Evolutionary conservation across 2,113 vertebrate genomes (phyloP).

Genomic region (Pygoscelis adeliae): DNA sequence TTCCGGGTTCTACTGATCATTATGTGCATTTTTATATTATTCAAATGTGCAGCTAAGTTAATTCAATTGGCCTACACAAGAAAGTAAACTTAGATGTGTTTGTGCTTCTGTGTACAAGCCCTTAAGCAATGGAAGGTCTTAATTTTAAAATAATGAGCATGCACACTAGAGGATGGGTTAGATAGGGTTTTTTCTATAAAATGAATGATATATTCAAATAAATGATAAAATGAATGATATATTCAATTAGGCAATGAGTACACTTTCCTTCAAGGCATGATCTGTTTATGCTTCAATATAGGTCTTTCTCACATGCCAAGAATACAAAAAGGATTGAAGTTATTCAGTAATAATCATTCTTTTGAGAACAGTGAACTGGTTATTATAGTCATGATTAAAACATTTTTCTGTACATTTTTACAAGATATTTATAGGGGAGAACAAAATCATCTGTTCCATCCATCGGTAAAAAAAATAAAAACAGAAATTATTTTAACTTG

Average conservation of each 20-base stretch:
- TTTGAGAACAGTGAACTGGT: neutral
- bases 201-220: neutral
- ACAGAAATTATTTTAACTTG: neutral
- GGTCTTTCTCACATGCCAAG: neutral
- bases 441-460: neutral
- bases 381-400: neutral
- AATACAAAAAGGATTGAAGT: neutral
- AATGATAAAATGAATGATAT: neutral
- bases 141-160: constrained; percentile 16
- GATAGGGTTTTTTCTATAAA: neutral
- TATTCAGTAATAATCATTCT: neutral
- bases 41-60: neutral
- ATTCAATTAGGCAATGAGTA: neutral
- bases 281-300: neutral
- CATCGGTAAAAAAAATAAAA: neutral
- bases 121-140: neutral
- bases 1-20: neutral
- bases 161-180: neutral
- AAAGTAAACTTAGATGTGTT: constrained; percentile 17
- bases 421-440: neutral
- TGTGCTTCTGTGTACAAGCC: neutral
- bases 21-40: constrained; percentile 2
- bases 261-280: neutral
- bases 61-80: neutral
- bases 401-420: neutral